Evolutionary conservation across 2,888 invertebrate genomes (phyloP), one percentile per base, ranked within the genome.

Genomic region (Drosophila neonasuta): DNA sequence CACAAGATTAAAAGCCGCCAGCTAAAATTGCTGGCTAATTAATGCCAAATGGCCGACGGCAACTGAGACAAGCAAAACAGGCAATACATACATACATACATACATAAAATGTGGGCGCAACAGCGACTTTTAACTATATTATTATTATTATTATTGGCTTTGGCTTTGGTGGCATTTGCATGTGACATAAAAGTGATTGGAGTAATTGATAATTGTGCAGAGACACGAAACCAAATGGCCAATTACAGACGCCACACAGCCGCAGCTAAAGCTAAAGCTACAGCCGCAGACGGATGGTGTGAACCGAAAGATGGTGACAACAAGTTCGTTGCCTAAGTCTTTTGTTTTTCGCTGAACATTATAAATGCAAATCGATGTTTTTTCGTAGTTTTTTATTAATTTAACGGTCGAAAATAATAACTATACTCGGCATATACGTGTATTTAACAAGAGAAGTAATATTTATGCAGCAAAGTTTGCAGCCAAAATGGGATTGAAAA

Each of bases 131-230:
- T 83, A 80, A 80, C 76, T 80, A 73, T 70, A 76, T 76, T 76
- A 80, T 83, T 80, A 80, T 80, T 80, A 82, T 71, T 74, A 72
- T 79, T 81, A 80, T 74, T 74, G 62, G 62, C 51, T 57, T 50
- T 57, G 62, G 52, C 56, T 60, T 24, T 52, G 59, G 15, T 79
- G 83, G 77, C 85, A 83, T 85, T 83, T 85, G 85, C 85, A 85
- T 85, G 83, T 85, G 85, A 85, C 85, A 83, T 82, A 85, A 74
- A 85, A 85, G 82, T 78, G 85, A 83, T 83, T 83, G 85, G 73
- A 77, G 80, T 82, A 85, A 85, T 85, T 83, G 85, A 85, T 83
- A 83, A 83, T 83, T 80, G 82, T 76, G 70, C 78, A 79, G 76
- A 84, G 76, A 80, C 81, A 82, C 74, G 85, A 80, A 81, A 73